These are phyloP conservation scores for Apodemia duryi DNA, from an alignment of 2,888 invertebrate genomes.

Conservation along the genomic window DNA sequence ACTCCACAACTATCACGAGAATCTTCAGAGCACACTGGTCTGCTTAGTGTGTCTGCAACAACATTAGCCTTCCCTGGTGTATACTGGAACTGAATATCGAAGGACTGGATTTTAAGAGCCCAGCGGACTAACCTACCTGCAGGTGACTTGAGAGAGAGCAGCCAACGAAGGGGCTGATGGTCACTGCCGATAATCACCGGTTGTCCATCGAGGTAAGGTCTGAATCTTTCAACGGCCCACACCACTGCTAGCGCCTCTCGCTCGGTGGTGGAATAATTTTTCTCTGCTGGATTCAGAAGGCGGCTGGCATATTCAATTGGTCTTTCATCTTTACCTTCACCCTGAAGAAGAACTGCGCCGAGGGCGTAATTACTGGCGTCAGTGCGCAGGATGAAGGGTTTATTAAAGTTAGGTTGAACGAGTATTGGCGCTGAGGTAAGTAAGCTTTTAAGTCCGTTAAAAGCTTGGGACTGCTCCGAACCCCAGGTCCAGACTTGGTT, in stretches of 20 bases:
- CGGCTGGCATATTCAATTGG: constrained; percentile 35
- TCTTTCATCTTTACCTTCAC: constrained; percentile 34
- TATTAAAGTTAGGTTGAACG: constrained; percentile 24
- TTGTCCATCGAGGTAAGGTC: constrained; percentile 21
- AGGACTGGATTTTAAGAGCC: constrained; percentile 37
- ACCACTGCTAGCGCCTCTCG: constrained; percentile 7
- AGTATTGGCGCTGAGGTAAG: constrained; percentile 27
- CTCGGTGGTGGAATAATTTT: constrained; percentile 1
- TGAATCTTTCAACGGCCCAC: not conserved
- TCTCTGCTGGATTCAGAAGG: constrained; percentile 16
- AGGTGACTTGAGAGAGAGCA: constrained; percentile 43
- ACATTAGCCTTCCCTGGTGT: constrained; percentile 43
- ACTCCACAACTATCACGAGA: constrained; percentile 7
- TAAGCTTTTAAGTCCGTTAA: too few species aligned
- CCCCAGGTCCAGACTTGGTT: constrained; percentile 36
- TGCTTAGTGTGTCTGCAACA: constrained; percentile 45
- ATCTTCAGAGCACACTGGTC: constrained; percentile 15
- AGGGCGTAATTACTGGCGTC: constrained; percentile 39
- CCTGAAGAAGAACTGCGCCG: constrained; percentile 35
- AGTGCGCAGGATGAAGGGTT: constrained; percentile 32
- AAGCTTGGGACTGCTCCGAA: constrained; percentile 23
- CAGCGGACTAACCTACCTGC: constrained; percentile 53
- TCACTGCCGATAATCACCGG: constrained; percentile 22
- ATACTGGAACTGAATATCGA: constrained; percentile 14
- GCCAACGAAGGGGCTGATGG: constrained; percentile 25